A percentile compares a stretch with the other conserved stretches of the same genome.
phyloP scores from a whole-genome alignment of 64 coral and sea anemone genomes.

The Porites australiensis region DNA sequence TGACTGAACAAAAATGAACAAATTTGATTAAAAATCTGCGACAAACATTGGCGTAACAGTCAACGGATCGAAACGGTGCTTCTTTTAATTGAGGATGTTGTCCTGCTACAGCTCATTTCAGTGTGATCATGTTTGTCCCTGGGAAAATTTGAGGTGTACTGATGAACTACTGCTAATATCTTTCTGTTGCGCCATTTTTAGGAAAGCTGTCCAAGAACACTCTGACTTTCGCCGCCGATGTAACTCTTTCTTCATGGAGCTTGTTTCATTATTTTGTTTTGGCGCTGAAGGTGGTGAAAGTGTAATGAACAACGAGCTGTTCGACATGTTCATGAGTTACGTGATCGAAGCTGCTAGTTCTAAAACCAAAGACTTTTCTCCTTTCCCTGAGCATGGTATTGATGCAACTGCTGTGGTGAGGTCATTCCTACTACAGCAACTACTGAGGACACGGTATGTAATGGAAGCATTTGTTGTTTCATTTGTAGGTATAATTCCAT shows the following conservation, averaged over 20 bases:
- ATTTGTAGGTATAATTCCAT: too few relatives aligned
- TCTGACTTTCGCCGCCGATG: constrained; percentile 19
- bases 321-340: constrained; percentile 49
- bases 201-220: constrained; percentile 33
- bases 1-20: too few relatives aligned
- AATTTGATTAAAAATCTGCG: too few relatives aligned
- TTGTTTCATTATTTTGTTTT: constrained; percentile 87
- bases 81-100: too few relatives aligned
- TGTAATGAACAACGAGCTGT: constrained; percentile 47
- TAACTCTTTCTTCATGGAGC: constrained; percentile 85
- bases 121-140: too few relatives aligned
- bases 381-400: constrained; percentile 73
- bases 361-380: constrained; percentile 75
- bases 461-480: too few relatives aligned
- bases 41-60: too few relatives aligned
- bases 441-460: constrained; percentile 59
- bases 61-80: too few relatives aligned
- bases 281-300: constrained; percentile 41
- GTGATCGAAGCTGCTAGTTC: constrained; percentile 16
- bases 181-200: neutral
- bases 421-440: constrained; percentile 75
- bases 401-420: constrained; percentile 77
- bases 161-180: neutral
- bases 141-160: too few relatives aligned
- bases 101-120: too few relatives aligned